Evolutionary conservation across 2,797 vertebrate genomes (phyloP).

Genomic region (Poliocrania exsul): DNA sequence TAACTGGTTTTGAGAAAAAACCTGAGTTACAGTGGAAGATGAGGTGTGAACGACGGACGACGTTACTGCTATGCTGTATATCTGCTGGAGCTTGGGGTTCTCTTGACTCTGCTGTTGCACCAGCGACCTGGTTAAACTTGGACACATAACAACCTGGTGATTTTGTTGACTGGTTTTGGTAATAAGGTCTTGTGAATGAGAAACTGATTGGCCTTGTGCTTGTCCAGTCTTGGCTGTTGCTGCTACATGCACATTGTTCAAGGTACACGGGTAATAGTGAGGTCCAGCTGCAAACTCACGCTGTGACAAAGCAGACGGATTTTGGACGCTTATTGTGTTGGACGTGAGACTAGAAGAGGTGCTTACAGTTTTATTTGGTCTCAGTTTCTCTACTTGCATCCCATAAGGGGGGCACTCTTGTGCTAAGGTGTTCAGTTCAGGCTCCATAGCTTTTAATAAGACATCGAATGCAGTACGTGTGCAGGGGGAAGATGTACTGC

Average conservation of each 20-base stretch:
- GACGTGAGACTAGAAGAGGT: constrained; percentile 78
- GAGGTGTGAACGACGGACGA: constrained; percentile 82
- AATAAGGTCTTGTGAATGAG: constrained; percentile 69
- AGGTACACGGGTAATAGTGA: constrained; percentile 79
- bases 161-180: constrained; percentile 66
- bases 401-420: constrained; percentile 83
- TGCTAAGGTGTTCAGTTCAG: constrained; percentile 92
- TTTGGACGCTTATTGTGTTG: constrained; percentile 74
- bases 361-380: constrained; percentile 74
- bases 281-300: constrained; percentile 81
- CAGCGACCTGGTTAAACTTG: constrained; percentile 77
- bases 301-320: constrained; percentile 77
- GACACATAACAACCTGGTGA: constrained; percentile 72
- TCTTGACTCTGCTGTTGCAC: constrained; percentile 79
- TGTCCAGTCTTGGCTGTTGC: constrained; percentile 73
- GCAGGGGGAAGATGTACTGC: constrained; percentile 77
- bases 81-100: constrained; percentile 83
- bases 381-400: constrained; percentile 80
- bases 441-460: constrained; percentile 97
- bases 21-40: constrained; percentile 83
- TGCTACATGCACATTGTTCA: constrained; percentile 73
- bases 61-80: constrained; percentile 83
- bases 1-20: constrained; percentile 89
- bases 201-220: constrained; percentile 64
- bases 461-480: constrained; percentile 91